phyloP scores from a whole-genome alignment of 2,797 vertebrate genomes.

The Champsocephalus gunnari region DNA sequence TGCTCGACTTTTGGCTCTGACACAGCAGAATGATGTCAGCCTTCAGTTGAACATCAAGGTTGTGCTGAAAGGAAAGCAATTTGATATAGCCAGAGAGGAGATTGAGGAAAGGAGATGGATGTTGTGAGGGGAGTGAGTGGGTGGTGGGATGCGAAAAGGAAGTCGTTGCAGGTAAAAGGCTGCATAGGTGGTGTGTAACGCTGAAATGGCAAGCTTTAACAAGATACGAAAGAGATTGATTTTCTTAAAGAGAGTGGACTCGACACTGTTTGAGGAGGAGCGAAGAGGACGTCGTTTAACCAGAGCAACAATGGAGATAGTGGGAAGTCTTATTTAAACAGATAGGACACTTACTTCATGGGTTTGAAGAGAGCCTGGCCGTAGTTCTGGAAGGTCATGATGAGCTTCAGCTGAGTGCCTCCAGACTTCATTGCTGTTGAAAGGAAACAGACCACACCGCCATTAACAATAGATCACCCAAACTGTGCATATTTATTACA shows the following conservation, averaged over 20 bases:
- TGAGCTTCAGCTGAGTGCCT: slow-evolving; percentile 98
- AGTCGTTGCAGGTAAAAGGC: slow-evolving; percentile 43
- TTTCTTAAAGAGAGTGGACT: slow-evolving; percentile 35
- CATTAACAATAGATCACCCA: slow-evolving; percentile 20
- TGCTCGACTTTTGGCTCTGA: slow-evolving; percentile 63
- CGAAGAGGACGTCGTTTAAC: slow-evolving; percentile 18
- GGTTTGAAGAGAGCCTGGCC: slow-evolving; percentile 92
- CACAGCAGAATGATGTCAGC: slow-evolving; percentile 64
- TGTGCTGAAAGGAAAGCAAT: slow-evolving; percentile 71
- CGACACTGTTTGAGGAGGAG: not conserved
- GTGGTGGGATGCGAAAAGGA: slow-evolving; percentile 40
- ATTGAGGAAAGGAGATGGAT: slow-evolving; percentile 66
- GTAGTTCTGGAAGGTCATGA: slow-evolving; percentile 99
- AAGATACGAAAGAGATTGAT: slow-evolving; percentile 18
- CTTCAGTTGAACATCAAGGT: slow-evolving; percentile 68
- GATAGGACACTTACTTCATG: slow-evolving; percentile 82
- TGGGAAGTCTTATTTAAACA: slow-evolving; percentile 10
- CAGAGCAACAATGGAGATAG: not conserved
- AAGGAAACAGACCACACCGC: slow-evolving; percentile 42
- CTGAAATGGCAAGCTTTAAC: slow-evolving; percentile 40
- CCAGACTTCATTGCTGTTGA: slow-evolving; percentile 97
- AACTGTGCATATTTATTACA: slow-evolving; percentile 2
- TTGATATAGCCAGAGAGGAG: slow-evolving; percentile 61
- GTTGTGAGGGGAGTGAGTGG: slow-evolving; percentile 56
- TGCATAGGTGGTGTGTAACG: slow-evolving; percentile 47